Evolutionary conservation across 2,797 vertebrate species (phyloP).

Genomic region (Pyrrhura leucotis): DNA sequence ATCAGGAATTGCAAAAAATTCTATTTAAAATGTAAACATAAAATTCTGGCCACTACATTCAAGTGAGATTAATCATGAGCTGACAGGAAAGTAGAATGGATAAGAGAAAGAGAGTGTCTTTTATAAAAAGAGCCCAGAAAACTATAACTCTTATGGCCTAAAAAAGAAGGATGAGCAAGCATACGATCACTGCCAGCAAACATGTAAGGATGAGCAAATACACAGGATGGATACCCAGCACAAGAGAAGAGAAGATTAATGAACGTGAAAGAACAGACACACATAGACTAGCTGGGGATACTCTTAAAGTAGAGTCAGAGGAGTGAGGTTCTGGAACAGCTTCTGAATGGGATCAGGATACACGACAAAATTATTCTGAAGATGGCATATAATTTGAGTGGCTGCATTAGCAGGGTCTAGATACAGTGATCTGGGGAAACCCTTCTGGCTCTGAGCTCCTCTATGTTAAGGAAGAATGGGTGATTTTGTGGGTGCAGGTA

Average conservation of each 20-base stretch:
- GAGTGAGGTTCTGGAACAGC: neutral
- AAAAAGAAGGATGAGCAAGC: neutral
- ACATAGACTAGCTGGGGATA: neutral
- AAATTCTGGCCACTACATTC: neutral
- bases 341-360: neutral
- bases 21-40: neutral
- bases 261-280: neutral
- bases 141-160: neutral
- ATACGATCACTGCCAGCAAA: neutral
- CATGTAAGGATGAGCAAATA: neutral
- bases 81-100: neutral
- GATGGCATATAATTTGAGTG: neutral
- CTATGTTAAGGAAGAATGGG: fast-evolving
- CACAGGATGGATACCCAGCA: neutral
- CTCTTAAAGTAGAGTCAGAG: neutral
- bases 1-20: neutral
- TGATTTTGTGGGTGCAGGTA: fast-evolving
- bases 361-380: neutral
- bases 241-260: neutral
- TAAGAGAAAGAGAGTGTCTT: neutral
- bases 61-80: neutral
- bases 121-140: neutral
- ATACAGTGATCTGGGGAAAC: neutral
- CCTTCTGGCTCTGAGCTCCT: neutral
- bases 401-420: neutral